Base-by-base conservation (phyloP, 1,140 invertebrate species). In the Anoplophora glabripennis region DNA sequence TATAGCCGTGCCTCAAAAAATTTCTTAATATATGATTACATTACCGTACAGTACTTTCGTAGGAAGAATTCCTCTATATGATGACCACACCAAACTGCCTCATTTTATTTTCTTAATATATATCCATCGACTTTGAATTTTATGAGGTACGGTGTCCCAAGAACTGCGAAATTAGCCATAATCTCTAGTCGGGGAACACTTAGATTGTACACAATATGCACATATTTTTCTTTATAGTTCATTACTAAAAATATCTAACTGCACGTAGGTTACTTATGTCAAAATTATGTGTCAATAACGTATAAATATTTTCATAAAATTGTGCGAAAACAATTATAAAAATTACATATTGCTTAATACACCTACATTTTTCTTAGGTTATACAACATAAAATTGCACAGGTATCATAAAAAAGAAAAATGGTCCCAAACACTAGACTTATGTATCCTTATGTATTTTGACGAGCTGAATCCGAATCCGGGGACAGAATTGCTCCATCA, bases 11-110 rank as follows among this genome's bases (percentile, higher is more conserved):
- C 36, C 57, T 57, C 21, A 28, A 28, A 28, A 28, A 28, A 28
- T 28, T 28, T 28, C 21, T 28, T 28, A 28, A 28, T 64, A 60
- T 64, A 64, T 52, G 57, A 18, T 42, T 40, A 45, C 54, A 60
- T 61, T 57, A 57, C 59, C 15, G 49, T 56, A 44, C 36, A 41
- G 44, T 47, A 46, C 54, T 56, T 34, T 44, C 41, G 53, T 41
- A 35, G 38, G 18, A 17, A 45, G 18, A 45, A 45, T 18, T 17
- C 42, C 49, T 38, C 44, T 41, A 44, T 44, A 45, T 44, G 15
- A 44, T 54, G 38, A 33, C 44, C 40, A 34, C 15, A 18, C 18
- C 42, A 14, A 53, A 53, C 34, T 38, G 35, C 17, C n/a, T 53
- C 38, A 17, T 53, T 40, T 41, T 11, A 15, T 15, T 10, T 14